Percentiles rank a stretch among this genome's conserved stretches.
These are phyloP conservation scores for Amphipoea oculea DNA, from an alignment of 2,888 invertebrate species.

Conservation along the genomic window DNA sequence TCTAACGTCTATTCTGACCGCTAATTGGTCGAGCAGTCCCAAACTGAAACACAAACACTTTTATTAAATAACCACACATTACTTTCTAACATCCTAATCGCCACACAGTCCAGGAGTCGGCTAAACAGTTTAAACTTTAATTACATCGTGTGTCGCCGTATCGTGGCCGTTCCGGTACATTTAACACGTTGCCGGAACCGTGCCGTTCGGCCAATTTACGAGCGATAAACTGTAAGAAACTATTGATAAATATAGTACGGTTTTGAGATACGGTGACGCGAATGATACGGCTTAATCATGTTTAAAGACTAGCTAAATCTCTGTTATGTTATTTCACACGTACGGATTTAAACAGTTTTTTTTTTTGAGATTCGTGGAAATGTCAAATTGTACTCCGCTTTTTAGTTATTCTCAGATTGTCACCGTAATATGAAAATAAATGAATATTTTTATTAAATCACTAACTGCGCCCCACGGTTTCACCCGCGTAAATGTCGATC, in stretches of 20 bases:
- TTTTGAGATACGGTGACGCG: constrained; percentile 1
- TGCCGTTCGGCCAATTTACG: constrained; percentile 49
- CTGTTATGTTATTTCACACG: neutral
- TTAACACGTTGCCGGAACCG: constrained; percentile 57
- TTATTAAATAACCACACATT: constrained; percentile 21
- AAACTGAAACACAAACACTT: constrained; percentile 15
- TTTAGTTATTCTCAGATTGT: neutral
- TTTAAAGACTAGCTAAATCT: neutral
- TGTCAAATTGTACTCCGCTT: too few relatives aligned
- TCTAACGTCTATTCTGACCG: neutral
- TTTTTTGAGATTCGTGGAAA: neutral
- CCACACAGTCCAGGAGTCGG: constrained; percentile 16
- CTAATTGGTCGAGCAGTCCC: neutral
- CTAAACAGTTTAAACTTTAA: constrained; percentile 59
- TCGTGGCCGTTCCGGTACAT: constrained; percentile 65
- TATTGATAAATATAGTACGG: constrained; percentile 39
- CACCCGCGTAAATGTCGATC: too few relatives aligned
- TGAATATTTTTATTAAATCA: neutral
- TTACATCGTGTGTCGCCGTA: constrained; percentile 53
- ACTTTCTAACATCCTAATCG: constrained; percentile 8
- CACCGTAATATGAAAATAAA: neutral
- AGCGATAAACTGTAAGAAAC: constrained; percentile 44
- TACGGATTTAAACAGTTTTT: neutral
- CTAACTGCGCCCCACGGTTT: too few relatives aligned
- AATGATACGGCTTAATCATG: neutral